Percentiles rank a stretch among this genome's conserved stretches.
phyloP scores from a whole-genome alignment of 2,113 vertebrate species.

The Oceanodroma tethys region DNA sequence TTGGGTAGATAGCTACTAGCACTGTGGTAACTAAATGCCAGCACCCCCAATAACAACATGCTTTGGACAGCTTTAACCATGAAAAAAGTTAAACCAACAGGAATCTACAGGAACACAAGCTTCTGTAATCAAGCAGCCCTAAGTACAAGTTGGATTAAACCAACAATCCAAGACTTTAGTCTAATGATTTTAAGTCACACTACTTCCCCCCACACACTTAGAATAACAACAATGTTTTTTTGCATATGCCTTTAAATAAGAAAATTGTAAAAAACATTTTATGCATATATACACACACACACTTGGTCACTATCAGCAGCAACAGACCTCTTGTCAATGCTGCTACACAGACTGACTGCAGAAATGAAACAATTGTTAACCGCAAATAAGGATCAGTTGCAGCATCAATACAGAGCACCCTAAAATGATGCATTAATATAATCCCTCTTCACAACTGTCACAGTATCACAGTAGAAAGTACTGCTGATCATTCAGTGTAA shows the following conservation, averaged over 20 bases:
- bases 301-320: not conserved
- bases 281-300: not conserved
- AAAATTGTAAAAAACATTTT: not conserved
- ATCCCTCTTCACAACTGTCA: not conserved
- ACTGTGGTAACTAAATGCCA: not conserved
- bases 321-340: not conserved
- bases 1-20: not conserved
- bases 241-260: not conserved
- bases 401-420: not conserved
- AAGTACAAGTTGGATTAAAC: not conserved
- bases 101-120: not conserved
- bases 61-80: not conserved
- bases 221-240: not conserved
- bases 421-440: not conserved
- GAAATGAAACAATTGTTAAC: not conserved
- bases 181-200: not conserved
- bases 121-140: not conserved
- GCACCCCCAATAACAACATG: not conserved
- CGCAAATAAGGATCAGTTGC: not conserved
- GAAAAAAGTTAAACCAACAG: not conserved
- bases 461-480: not conserved
- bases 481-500: not conserved
- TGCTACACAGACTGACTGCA: not conserved
- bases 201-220: not conserved
- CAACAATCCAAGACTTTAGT: not conserved